These are phyloP conservation scores for Oreohelix idahoensis DNA, from an alignment of 1,140 invertebrate genomes.

Conservation along the genomic window DNA sequence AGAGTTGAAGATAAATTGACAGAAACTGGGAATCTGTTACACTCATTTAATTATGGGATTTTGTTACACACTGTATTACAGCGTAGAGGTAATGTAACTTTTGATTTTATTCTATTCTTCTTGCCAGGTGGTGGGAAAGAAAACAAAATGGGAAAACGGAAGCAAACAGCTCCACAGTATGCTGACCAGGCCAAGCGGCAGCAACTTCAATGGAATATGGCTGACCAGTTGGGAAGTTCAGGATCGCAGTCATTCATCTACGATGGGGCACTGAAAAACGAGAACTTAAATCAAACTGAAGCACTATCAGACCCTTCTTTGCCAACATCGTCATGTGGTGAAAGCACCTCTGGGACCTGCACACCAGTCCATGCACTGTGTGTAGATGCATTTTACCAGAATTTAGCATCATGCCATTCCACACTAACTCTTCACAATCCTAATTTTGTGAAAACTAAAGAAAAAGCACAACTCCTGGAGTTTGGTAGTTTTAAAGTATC, in stretches of 20 bases:
- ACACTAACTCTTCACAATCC: conserved; percentile 1
- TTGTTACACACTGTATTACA: no score
- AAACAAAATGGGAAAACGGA: conserved; percentile 65
- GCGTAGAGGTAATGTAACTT: background rate
- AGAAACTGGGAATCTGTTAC: no score
- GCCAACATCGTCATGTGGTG: conserved; percentile 6
- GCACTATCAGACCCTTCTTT: background rate
- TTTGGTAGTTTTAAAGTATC: conserved; percentile 55
- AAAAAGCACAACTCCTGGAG: conserved; percentile 19
- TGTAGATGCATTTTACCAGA: conserved; percentile 37
- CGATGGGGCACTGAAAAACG: conserved; percentile 48
- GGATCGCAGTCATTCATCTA: conserved; percentile 48
- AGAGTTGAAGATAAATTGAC: no score
- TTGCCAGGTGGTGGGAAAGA: no score
- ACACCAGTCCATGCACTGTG: conserved; percentile 24
- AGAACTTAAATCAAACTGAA: conserved; percentile 18
- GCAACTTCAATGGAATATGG: conserved; percentile 65
- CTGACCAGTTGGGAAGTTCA: conserved; percentile 38
- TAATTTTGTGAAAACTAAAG: background rate
- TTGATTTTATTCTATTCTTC: background rate
- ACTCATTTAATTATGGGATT: no score
- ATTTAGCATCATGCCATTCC: conserved; percentile 20
- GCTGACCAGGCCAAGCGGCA: conserved; percentile 57
- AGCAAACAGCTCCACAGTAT: conserved; percentile 54
- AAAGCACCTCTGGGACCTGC: background rate